Percentiles rank a stretch among this genome's conserved stretches.
Evolutionary conservation across 2,113 vertebrate genomes (phyloP).

Genomic region (Tragulus kanchil): DNA sequence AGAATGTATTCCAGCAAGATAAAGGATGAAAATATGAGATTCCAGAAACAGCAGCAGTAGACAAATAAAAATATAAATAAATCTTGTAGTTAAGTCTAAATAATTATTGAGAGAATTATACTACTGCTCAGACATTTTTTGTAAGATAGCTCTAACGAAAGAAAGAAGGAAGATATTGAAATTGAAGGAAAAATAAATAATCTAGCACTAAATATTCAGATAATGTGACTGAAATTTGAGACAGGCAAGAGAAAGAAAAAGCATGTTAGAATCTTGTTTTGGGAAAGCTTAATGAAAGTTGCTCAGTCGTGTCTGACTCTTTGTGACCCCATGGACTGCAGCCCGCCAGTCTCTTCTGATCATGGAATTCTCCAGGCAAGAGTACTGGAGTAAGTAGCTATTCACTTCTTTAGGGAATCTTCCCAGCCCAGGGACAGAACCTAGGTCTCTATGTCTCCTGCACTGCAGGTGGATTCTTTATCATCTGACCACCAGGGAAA

Average conservation of each 20-base stretch:
- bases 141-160: not conserved
- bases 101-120: not conserved
- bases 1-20: not conserved
- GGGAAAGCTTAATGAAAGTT: not conserved
- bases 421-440: not conserved
- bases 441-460: not conserved
- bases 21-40: constrained; percentile 6
- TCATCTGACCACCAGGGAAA: not conserved
- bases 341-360: not conserved
- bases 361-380: not conserved
- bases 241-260: not conserved
- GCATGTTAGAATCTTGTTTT: not conserved
- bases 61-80: not conserved
- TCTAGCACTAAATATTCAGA: not conserved
- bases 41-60: not conserved
- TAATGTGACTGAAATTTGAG: not conserved
- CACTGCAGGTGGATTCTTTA: not conserved
- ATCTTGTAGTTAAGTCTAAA: not conserved
- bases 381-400: not conserved
- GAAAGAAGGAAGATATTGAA: not conserved
- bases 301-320: not conserved
- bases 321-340: not conserved
- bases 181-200: not conserved
- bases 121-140: not conserved
- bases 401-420: not conserved